phyloP scores from a whole-genome alignment of 1,140 invertebrate species.

The Matsumurasca onukii region DNA sequence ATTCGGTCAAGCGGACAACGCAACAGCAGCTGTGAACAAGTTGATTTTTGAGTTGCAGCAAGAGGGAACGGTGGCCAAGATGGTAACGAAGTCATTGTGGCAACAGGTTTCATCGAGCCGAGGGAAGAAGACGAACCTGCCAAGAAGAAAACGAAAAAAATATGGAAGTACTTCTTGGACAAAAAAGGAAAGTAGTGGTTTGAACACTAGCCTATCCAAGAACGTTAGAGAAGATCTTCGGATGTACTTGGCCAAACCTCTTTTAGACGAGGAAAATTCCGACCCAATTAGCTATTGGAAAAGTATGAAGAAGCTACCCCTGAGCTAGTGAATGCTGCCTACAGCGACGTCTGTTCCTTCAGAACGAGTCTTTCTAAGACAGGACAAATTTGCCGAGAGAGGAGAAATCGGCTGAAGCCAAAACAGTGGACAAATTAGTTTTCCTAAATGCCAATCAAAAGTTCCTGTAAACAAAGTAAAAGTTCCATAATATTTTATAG shows the following conservation, averaged over 20 bases:
- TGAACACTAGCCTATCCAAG: neutral
- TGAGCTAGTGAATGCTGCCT: neutral
- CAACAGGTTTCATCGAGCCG: neutral
- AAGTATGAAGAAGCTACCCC: neutral
- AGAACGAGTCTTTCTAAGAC: neutral
- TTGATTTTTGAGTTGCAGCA: neutral
- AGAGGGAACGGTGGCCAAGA: neutral
- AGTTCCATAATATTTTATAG: too few relatives aligned
- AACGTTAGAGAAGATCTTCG: neutral
- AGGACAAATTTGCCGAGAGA: neutral
- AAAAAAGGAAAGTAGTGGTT: neutral
- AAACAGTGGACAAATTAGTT: neutral
- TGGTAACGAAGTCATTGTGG: neutral
- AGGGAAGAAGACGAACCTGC: neutral
- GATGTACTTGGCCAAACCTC: neutral
- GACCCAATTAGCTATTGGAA: neutral
- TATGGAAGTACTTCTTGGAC: neutral
- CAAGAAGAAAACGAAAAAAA: neutral
- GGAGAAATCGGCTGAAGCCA: neutral
- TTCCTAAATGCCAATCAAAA: neutral
- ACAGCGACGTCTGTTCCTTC: neutral
- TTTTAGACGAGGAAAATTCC: neutral
- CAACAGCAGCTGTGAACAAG: neutral
- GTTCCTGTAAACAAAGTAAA: neutral
- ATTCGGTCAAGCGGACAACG: neutral